phyloP scores from a whole-genome alignment of 2,113 vertebrate species.

The Chrysemys picta region DNA sequence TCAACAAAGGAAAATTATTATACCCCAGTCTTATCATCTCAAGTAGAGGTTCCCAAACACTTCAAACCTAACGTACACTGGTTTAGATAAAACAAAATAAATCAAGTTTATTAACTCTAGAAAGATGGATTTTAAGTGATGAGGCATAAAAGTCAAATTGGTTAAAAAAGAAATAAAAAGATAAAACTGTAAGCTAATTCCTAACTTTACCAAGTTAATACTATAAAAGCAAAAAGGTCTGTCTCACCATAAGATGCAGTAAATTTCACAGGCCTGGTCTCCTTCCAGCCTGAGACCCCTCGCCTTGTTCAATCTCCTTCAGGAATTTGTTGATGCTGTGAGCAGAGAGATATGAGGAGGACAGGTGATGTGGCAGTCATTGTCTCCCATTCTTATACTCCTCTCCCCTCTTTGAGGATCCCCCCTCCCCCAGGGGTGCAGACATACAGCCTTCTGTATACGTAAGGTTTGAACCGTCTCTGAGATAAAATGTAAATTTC shows the following conservation, averaged over 20 bases:
- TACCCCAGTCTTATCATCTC: neutral
- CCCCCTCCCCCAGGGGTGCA: neutral
- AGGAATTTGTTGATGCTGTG: neutral
- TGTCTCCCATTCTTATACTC: neutral
- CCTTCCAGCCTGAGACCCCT: neutral
- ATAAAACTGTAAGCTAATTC: neutral
- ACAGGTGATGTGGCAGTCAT: neutral
- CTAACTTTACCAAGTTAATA: neutral
- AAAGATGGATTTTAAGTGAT: neutral
- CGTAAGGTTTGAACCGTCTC: neutral
- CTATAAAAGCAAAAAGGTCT: neutral
- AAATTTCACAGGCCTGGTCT: neutral
- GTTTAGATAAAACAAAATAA: neutral
- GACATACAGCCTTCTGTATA: neutral
- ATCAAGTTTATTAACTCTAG: neutral
- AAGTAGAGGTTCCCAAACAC: neutral
- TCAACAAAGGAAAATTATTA: neutral
- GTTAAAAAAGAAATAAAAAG: neutral
- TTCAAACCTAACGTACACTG: neutral
- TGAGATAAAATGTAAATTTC: neutral
- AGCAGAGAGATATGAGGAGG: neutral
- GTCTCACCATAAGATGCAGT: neutral
- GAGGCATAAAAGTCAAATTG: neutral
- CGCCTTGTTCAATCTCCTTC: neutral
- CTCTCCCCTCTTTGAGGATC: neutral